These are phyloP conservation scores for Zoanthus solanderi DNA, from an alignment of 92 coral and sea anemone genomes.

Conservation along the genomic window DNA sequence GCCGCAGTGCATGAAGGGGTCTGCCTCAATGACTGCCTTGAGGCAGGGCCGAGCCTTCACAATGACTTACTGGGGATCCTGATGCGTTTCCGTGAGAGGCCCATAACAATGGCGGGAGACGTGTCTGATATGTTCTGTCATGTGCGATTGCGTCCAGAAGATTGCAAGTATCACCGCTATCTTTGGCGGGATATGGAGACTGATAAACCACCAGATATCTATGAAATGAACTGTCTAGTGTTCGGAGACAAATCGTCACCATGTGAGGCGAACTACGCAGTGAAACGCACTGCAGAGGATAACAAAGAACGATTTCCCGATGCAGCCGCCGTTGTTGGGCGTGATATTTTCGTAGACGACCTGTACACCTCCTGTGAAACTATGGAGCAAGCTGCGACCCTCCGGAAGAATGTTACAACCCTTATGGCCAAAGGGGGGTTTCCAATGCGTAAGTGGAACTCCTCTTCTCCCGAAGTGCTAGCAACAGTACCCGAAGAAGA, in stretches of 20 bases:
- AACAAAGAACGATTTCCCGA: slow-evolving; percentile 39
- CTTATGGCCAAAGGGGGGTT: slow-evolving; percentile 68
- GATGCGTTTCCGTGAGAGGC: too few species aligned
- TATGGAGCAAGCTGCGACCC: slow-evolving; percentile 26
- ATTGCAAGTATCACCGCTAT: slow-evolving; percentile 56
- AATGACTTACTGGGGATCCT: too few species aligned
- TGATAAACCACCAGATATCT: slow-evolving; percentile 48
- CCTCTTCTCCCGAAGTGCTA: slow-evolving; percentile 44
- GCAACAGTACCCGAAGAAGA: slow-evolving; percentile 56
- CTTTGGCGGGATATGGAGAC: slow-evolving; percentile 57
- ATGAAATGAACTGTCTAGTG: slow-evolving; percentile 58
- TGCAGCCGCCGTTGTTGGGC: slow-evolving; percentile 55
- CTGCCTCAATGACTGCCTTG: too few species aligned
- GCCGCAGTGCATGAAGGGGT: too few species aligned
- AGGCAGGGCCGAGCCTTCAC: too few species aligned
- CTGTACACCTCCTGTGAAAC: slow-evolving; percentile 48
- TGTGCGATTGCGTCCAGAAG: too few species aligned
- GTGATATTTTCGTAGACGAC: slow-evolving; percentile 50
- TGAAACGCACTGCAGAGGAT: slow-evolving; percentile 43
- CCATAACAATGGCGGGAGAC: too few species aligned
- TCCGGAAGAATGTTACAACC: slow-evolving; percentile 42
- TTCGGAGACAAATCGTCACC: slow-evolving; percentile 55
- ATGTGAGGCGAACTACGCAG: slow-evolving; percentile 53
- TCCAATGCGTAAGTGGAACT: slow-evolving; percentile 62
- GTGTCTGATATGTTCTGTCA: too few species aligned